Percentiles rank a stretch among this genome's conserved stretches.
Conservation (phyloP, 1,140 invertebrate species). For the Heliconius melpomene region DNA sequence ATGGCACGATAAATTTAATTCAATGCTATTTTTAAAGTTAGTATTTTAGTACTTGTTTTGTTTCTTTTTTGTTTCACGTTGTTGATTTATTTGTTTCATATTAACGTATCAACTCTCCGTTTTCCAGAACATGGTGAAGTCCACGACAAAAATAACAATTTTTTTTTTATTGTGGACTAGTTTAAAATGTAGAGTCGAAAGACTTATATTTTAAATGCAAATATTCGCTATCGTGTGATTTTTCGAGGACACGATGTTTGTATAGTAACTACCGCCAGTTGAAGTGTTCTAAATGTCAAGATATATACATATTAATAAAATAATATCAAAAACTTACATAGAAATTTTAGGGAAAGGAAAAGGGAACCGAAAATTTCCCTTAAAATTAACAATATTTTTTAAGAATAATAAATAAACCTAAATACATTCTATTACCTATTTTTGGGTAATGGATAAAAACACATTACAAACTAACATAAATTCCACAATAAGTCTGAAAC, state of each 20-base stretch:
- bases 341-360: too few relatives aligned
- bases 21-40: slow-evolving; percentile 48
- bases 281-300: not conserved
- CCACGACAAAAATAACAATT: not conserved
- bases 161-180: not conserved
- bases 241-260: not conserved
- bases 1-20: slow-evolving; percentile 48
- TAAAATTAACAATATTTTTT: too few relatives aligned
- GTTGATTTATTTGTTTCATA: too few relatives aligned
- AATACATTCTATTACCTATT: too few relatives aligned
- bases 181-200: not conserved
- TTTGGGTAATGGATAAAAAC: too few relatives aligned
- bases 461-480: too few relatives aligned
- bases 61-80: not conserved
- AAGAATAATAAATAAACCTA: too few relatives aligned
- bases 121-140: not conserved
- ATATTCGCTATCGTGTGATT: not conserved
- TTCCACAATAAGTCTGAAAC: too few relatives aligned
- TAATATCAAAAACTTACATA: too few relatives aligned
- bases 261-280: not conserved
- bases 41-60: slow-evolving; percentile 15
- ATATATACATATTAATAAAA: not conserved
- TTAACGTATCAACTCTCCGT: not conserved
- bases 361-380: too few relatives aligned
- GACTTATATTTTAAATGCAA: not conserved